Evolutionary conservation across 2,113 vertebrate genomes (phyloP).

Genomic region (Hymenochirus boettgeri): DNA sequence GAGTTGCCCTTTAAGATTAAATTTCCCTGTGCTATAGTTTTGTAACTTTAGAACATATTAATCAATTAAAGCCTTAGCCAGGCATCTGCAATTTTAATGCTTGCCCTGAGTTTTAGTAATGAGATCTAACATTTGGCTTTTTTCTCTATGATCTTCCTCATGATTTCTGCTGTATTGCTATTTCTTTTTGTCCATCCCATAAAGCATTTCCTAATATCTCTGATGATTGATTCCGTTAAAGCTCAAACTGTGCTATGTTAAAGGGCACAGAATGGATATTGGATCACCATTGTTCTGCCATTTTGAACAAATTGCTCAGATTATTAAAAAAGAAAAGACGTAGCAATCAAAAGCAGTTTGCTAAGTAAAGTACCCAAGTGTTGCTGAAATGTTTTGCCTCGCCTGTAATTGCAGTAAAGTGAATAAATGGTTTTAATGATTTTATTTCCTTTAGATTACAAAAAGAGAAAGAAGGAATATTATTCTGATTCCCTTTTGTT

Average conservation of each 20-base stretch:
- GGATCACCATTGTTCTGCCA: not conserved
- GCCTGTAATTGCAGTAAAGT: not conserved
- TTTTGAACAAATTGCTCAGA: slow-evolving; percentile 15
- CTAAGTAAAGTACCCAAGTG: slow-evolving; percentile 4
- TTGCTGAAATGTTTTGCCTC: not conserved
- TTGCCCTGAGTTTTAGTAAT: not conserved
- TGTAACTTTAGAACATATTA: too few species aligned
- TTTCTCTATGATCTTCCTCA: not conserved
- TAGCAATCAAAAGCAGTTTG: not conserved
- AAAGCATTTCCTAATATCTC: slow-evolving; percentile 11
- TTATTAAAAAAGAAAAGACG: too few species aligned
- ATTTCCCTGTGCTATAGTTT: too few species aligned
- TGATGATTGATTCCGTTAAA: slow-evolving; percentile 18
- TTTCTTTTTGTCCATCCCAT: slow-evolving; percentile 10
- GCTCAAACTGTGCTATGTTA: slow-evolving; percentile 13
- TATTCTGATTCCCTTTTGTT: too few species aligned
- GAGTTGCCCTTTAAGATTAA: too few species aligned
- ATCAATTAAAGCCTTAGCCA: too few species aligned
- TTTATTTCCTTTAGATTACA: too few species aligned
- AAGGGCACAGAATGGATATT: slow-evolving; percentile 8
- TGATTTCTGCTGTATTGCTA: slow-evolving; percentile 2
- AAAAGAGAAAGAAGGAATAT: too few species aligned
- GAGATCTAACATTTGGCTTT: not conserved
- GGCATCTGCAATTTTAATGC: too few species aligned
- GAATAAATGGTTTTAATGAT: too few species aligned